phyloP scores from a whole-genome alignment of 2,888 invertebrate species.

The Gibbula magus region DNA sequence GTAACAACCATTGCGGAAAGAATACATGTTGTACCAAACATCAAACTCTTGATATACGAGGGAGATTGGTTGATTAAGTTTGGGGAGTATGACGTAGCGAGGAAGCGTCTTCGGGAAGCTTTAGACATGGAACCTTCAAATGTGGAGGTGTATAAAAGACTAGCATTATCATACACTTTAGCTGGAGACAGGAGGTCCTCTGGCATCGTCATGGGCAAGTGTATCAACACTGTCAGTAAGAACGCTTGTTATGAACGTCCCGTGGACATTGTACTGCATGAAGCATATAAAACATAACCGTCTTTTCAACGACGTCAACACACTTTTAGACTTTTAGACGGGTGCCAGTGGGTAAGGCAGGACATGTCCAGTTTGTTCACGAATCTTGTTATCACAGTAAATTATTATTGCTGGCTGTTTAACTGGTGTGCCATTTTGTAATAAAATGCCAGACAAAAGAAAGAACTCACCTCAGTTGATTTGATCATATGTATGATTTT shows the following conservation, averaged over 20 bases:
- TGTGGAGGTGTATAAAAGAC: slow-evolving; percentile 49
- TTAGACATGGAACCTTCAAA: slow-evolving; percentile 40
- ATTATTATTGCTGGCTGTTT: too few relatives aligned
- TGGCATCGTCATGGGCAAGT: neutral
- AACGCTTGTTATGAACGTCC: neutral
- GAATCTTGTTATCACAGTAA: too few relatives aligned
- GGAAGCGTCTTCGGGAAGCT: slow-evolving; percentile 45
- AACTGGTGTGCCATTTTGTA: too few relatives aligned
- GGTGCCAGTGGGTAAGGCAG: too few relatives aligned
- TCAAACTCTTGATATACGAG: slow-evolving; percentile 63
- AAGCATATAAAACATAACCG: neutral
- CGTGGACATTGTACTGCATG: neutral
- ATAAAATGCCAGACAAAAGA: too few relatives aligned
- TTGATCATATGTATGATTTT: too few relatives aligned
- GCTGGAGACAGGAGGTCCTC: neutral
- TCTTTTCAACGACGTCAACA: too few relatives aligned
- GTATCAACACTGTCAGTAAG: neutral
- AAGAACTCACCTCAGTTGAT: too few relatives aligned
- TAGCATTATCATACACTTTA: slow-evolving; percentile 31
- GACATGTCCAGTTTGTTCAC: too few relatives aligned
- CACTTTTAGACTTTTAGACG: too few relatives aligned
- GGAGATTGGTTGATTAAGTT: slow-evolving; percentile 56
- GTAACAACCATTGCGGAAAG: slow-evolving; percentile 29
- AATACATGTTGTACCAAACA: slow-evolving; percentile 51
- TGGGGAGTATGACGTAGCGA: slow-evolving; percentile 48